Percentiles rank a stretch among this genome's conserved stretches.
phyloP scores from a whole-genome alignment of 2,888 invertebrate species.

The Steinernema hermaphroditum region DNA sequence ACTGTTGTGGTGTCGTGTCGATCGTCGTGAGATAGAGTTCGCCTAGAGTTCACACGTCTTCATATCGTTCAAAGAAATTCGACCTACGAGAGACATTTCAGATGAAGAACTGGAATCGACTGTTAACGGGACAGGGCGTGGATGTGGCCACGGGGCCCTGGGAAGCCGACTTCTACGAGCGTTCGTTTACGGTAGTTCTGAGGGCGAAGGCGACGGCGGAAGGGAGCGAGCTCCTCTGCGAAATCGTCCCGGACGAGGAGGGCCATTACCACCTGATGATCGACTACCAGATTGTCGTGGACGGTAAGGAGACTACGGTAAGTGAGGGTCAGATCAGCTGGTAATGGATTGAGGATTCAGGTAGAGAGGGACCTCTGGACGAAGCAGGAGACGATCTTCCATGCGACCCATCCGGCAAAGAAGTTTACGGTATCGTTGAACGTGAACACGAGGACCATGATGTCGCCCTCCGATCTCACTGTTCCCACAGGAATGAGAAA shows the following conservation, averaged over 20 bases:
- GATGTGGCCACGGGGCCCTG: not conserved
- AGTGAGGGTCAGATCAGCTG: not conserved
- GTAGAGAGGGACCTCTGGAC: slow-evolving; percentile 44
- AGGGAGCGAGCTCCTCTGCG: slow-evolving; percentile 25
- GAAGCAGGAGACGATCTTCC: slow-evolving; percentile 32
- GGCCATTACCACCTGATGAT: slow-evolving; percentile 35
- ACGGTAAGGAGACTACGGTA: slow-evolving; percentile 28
- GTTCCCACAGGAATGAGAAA: not conserved
- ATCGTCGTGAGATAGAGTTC: too few species aligned
- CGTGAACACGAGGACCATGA: slow-evolving; percentile 4
- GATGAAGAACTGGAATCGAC: slow-evolving; percentile 4
- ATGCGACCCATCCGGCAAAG: not conserved
- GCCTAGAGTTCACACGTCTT: too few species aligned
- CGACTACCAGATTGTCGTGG: slow-evolving; percentile 35
- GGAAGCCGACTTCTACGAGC: slow-evolving; percentile 12
- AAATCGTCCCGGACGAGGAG: not conserved
- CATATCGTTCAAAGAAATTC: too few species aligned
- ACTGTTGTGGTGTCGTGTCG: too few species aligned
- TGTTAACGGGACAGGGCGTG: not conserved
- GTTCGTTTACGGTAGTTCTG: slow-evolving; percentile 7
- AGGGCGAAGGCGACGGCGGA: slow-evolving; percentile 8
- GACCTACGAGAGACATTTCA: too few species aligned
- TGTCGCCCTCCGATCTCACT: slow-evolving; percentile 26
- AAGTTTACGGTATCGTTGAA: not conserved
- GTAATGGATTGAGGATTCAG: slow-evolving; percentile 31